Evolutionary conservation across 2,113 vertebrate genomes (phyloP), one percentile per base, ranked within the genome.

Genomic region (Centropus unirufus): DNA sequence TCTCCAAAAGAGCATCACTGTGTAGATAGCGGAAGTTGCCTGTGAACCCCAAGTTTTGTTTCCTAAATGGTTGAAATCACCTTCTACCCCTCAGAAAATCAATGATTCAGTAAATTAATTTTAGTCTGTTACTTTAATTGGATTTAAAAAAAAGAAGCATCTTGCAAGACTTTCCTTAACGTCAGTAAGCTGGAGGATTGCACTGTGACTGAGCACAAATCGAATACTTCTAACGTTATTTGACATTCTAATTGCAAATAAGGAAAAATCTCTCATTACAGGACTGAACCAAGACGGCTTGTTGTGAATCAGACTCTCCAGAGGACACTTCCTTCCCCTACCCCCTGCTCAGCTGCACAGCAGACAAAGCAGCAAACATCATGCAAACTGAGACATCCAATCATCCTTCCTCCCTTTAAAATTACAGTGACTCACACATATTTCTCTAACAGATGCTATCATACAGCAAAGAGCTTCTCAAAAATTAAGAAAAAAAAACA

Each of bases 51-150:
- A 95, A 83, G 64, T 79, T 49, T 68, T 26, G 6, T 80, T 80
- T 83, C 47, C 12, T 79, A 76, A 92, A 93, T 81, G 75, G 78
- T 52, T 95, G 77, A 97, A 68, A 40, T 16, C 85, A 96, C 88
- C 81, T 92, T 87, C 66, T 95, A 81, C 75, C 79, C 87, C 94
- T 84, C 36, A 36, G 91, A 93, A 97, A 97, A 96, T 96, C 90
- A 97, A 61, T 93, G 73, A 83, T 75, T 95, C 66, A 94, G 90
- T 96, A 96, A 97, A 97, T 96, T 89, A 97, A 95, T 97, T 95
- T 96, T 54, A 92, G 76, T 61, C 47, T 95, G 76, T 73, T 94
- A 47, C 36, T 89, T n/a, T 96, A 92, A 97, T 86, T 94, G 55
- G 90, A 93, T 97, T 90, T 36, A 36, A 36, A 24, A 62, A 92